These are phyloP conservation scores for pig (Sus scrofa) DNA, from an alignment of 2,113 vertebrate species.

Conservation along the genomic window T2T-Sscrofa CM000830.6:124911501-124912000, in stretches of 20 bases:
- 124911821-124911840: neutral
- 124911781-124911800: neutral
- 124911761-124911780: neutral
- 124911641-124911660: neutral
- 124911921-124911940: neutral
- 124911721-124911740: neutral
- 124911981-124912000: neutral
- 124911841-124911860: neutral
- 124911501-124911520: neutral
- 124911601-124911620: neutral
- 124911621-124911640: neutral
- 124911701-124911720: neutral
- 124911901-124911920: constrained; percentile 5
- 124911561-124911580: neutral
- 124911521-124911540: neutral
- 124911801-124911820: neutral
- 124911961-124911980: neutral
- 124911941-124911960: neutral
- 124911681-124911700: neutral
- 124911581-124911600: neutral
- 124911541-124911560: neutral
- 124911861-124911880: neutral
- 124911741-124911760: neutral
- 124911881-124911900: neutral
- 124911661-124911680: neutral